Evolutionary conservation across 2,888 invertebrate species (phyloP), one percentile per base, ranked within the genome.

Genomic region (Chloromyia formosa): DNA sequence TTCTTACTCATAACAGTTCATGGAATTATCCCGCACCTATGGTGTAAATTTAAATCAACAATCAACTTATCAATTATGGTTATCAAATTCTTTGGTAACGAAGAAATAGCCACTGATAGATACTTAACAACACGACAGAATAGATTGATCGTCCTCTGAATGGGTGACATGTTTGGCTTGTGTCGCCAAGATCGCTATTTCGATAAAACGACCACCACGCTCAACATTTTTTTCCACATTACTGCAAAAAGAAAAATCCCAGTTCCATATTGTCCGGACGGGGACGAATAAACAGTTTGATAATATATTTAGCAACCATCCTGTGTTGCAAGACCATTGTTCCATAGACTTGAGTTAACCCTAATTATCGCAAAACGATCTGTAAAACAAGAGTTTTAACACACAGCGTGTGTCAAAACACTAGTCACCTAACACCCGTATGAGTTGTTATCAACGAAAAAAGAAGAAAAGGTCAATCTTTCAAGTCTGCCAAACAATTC

Each of bases 391-490:
- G 64, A 54, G 35, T 54, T 74, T 54, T 74, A 56, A 61, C 75
- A 74, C 75, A 35, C 75, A 75, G 75, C 73, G 66, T 74, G 75
- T 74, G 74, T 60, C 75, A 74, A 74, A 75, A 71, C 71, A 64
- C 16, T 74, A 54, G 69, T 74, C 56, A 45, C 56, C 12, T 73
- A 12, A 23, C 60, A 49, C 22, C 61, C 73, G 7, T 22, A 73
- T 73, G 45, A 49, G 72, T 42, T 4, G 20, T 45, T 45, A 35
- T 16, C 35, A 49, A 20, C 16, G 45, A 22, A 10, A 27, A 45
- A 42, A 4, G 27, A 35, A 35, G 27, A 73, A 16, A 9, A 61
- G 42, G 27, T 45, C 16, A 61, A 16, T 45, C 20, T 49, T n/a
- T 7, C 16, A 35, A 42, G 45, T 16, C n/a, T n/a, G n/a, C 45